Percentiles rank a stretch among this genome's conserved stretches.
These are phyloP conservation scores for Galago senegalensis DNA, from an alignment of 2,797 vertebrate species.

Conservation along the genomic window DNA sequence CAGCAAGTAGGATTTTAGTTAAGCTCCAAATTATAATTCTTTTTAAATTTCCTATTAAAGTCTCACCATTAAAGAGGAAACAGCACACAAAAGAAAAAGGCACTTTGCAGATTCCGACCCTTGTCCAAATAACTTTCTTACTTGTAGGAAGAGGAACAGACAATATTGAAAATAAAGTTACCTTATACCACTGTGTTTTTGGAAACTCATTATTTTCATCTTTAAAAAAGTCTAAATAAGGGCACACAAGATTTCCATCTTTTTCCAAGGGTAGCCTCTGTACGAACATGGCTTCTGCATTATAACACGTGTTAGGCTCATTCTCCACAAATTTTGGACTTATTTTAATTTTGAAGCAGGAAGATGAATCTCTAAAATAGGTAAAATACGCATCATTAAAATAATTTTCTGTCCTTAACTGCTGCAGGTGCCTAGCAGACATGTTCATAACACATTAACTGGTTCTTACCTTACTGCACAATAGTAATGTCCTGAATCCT, in stretches of 20 bases:
- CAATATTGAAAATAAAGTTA: slow-evolving; percentile 79
- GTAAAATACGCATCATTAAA: not conserved
- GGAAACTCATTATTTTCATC: slow-evolving; percentile 83
- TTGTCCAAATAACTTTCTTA: slow-evolving; percentile 14
- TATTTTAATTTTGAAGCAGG: slow-evolving; percentile 87
- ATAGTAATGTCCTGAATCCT: slow-evolving; percentile 89
- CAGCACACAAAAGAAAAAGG: not conserved
- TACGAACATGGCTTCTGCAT: slow-evolving; percentile 37
- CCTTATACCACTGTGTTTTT: slow-evolving; percentile 93
- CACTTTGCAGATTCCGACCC: not conserved
- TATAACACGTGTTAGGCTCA: slow-evolving; percentile 87
- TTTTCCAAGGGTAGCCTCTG: slow-evolving; percentile 84
- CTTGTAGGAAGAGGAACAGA: not conserved
- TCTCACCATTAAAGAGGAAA: not conserved
- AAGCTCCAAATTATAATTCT: not conserved
- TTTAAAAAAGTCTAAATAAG: slow-evolving; percentile 88
- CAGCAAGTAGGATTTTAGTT: not conserved
- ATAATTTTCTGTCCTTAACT: not conserved
- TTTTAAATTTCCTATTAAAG: not conserved
- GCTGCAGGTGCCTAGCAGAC: not conserved
- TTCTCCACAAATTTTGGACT: slow-evolving; percentile 88
- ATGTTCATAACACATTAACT: accelerated
- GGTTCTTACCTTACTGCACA: slow-evolving; percentile 86
- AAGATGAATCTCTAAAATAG: slow-evolving; percentile 89
- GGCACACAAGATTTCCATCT: slow-evolving; percentile 90